Base-by-base conservation (phyloP, 92 coral and sea anemone species). In the Phymanthus crucifer region DNA sequence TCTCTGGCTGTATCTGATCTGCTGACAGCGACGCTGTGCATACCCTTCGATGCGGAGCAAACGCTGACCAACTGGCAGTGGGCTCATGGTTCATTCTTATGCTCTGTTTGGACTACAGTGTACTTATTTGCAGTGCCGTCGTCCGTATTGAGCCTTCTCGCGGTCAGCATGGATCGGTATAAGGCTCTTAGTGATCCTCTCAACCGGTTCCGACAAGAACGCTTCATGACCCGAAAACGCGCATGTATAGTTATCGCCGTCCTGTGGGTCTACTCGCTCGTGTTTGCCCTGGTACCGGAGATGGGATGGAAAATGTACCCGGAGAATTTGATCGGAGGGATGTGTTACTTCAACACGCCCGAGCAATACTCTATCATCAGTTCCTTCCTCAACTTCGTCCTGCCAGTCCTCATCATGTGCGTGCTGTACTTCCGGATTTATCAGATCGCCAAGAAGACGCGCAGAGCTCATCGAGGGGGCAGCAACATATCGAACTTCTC, bases 121-220 rank as follows among this genome's bases (percentile, higher is more conserved):
- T 95, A 95, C 75, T 87, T 91, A 6, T 82, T 93, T 76, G 93
- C 97, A 0, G 99, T 95, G 48, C 99, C 97, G 47, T 91, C 94
- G 0, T 95, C 99, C 21, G 93, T 95, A 66, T 80, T 94, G 79
- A 95, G 89, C 82, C 93, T 91, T 26, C 86, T 94, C 5, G 96
- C 89, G 16, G 93, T 91, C 40, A 95, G 97, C 85, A 87, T 89
- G 2, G 99, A 93, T 40, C 98, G 99, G 31, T 95, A 94, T 83
- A 93, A 95, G 82, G 87, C 90, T 81, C 93, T 95, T 2, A 85
- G 90, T 48, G 93, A 90, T 38, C 99, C 99, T 8, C 72, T 95
- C 33, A 92, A 81, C 40, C 87, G 93, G 17, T 95, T 84, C 76
- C 87, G 99, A 32, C 85, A 88, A 52, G 77, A 90, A 17, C 89